Percentiles rank a stretch among this genome's conserved stretches.
These are phyloP conservation scores for Typhlichthys eigenmanni DNA, from an alignment of 2,797 vertebrate genomes.

Conservation along the genomic window DNA sequence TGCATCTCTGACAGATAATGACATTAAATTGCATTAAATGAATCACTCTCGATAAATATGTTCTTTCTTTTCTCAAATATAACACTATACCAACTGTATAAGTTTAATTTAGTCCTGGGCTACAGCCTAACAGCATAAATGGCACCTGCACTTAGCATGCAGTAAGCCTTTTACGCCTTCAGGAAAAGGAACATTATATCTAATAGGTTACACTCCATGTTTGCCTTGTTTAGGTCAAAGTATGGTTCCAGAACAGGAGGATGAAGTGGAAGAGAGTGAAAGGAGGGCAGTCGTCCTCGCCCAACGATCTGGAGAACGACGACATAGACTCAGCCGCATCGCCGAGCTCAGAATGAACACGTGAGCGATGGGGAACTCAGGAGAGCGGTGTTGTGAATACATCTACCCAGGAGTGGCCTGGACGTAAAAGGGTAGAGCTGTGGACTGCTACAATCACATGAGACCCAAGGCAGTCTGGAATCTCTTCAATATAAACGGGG, in stretches of 20 bases:
- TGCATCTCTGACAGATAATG: neutral
- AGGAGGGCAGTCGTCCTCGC: slow-evolving; percentile 87
- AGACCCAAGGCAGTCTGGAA: slow-evolving; percentile 39
- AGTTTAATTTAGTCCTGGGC: too few species aligned
- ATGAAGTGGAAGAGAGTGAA: slow-evolving; percentile 99
- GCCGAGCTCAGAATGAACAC: slow-evolving; percentile 86
- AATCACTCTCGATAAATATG: too few species aligned
- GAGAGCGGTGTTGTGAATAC: slow-evolving; percentile 22
- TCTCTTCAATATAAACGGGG: slow-evolving; percentile 25
- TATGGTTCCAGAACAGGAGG: slow-evolving; percentile 98
- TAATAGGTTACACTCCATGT: slow-evolving; percentile 24
- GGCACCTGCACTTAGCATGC: neutral
- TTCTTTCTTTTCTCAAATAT: too few species aligned
- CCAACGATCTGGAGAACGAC: slow-evolving; percentile 86
- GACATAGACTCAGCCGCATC: slow-evolving; percentile 92
- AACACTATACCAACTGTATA: too few species aligned
- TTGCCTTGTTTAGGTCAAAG: slow-evolving; percentile 85
- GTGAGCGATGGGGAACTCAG: slow-evolving; percentile 8
- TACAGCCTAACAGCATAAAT: neutral
- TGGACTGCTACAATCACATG: slow-evolving; percentile 13
- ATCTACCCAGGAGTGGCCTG: slow-evolving; percentile 1
- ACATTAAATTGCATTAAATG: neutral
- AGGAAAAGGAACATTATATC: neutral
- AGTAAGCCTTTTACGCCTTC: too few species aligned
- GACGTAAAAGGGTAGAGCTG: slow-evolving; percentile 18